Percentiles rank a stretch among this genome's conserved stretches.
Evolutionary conservation across 2,113 vertebrate species (phyloP).

Genomic region (Scalopus aquaticus): DNA sequence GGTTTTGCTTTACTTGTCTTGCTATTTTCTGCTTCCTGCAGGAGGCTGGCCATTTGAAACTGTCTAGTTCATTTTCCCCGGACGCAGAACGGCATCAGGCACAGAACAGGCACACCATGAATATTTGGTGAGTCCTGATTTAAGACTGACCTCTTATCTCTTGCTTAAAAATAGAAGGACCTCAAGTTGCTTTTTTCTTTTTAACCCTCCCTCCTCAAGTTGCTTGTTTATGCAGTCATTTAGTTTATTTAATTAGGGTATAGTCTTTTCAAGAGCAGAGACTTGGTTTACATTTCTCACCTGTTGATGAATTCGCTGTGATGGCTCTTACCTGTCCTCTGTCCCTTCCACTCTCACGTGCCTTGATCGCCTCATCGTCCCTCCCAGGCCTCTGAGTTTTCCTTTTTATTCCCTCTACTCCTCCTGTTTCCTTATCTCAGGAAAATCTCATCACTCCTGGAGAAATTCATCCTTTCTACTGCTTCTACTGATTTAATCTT

Average conservation of each 20-base stretch:
- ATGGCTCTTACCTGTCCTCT: not conserved
- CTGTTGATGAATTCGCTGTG: not conserved
- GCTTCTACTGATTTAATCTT: conserved; percentile 55
- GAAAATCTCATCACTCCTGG: not conserved
- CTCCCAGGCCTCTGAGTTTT: too few relatives aligned
- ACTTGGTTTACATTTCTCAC: not conserved
- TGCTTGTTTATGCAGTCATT: not conserved
- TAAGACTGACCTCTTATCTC: not conserved
- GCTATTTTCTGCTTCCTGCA: not conserved
- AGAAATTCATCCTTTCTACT: not conserved
- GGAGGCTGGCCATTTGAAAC: not conserved
- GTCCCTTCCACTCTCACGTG: not conserved
- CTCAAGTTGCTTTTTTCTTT: not conserved
- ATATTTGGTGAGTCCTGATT: not conserved
- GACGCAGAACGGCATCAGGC: not conserved
- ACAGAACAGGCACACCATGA: not conserved
- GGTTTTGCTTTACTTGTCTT: not conserved
- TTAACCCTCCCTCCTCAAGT: too few relatives aligned
- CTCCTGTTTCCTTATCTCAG: not conserved
- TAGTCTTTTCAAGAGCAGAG: not conserved
- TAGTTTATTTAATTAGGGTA: not conserved
- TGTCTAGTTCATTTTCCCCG: not conserved
- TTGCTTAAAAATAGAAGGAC: not conserved
- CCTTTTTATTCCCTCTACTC: not conserved
- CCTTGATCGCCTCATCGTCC: not conserved